A percentile compares a stretch with the other conserved stretches of the same genome.
phyloP scores from a whole-genome alignment of 2,797 vertebrate species.

The Pantherophis alleghaniensis region DNA sequence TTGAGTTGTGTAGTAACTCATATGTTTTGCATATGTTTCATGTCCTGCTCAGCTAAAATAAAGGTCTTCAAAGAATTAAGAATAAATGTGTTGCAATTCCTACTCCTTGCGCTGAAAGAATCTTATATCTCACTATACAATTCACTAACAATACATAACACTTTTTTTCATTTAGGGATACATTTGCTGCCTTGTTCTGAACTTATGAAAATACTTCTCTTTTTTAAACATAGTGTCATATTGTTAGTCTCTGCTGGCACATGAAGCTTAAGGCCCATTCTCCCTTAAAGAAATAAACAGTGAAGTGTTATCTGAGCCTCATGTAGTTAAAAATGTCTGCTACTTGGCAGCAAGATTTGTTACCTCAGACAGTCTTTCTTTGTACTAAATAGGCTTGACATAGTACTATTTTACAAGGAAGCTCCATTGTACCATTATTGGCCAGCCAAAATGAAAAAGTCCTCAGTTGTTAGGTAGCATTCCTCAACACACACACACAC shows the following conservation, averaged over 20 bases:
- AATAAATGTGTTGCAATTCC: background rate
- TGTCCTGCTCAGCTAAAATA: background rate
- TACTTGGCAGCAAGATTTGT: conserved; percentile 35
- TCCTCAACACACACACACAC: background rate
- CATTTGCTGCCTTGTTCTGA: conserved; percentile 51
- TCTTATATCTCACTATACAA: conserved; percentile 20
- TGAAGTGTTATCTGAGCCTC: conserved; percentile 40
- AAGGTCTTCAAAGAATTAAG: conserved; percentile 22
- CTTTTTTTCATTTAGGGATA: conserved; percentile 25
- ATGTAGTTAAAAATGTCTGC: conserved; percentile 36
- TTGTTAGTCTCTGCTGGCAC: conserved; percentile 32
- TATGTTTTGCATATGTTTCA: background rate
- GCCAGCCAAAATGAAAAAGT: conserved; percentile 20
- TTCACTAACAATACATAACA: conserved; percentile 53
- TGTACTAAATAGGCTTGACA: conserved; percentile 40
- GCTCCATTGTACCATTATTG: background rate
- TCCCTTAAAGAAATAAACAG: conserved; percentile 54
- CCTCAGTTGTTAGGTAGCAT: background rate
- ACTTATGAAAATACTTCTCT: conserved; percentile 48
- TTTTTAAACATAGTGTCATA: conserved; percentile 54
- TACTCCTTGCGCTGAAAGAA: conserved; percentile 16
- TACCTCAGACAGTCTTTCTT: conserved; percentile 40
- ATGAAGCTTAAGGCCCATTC: conserved; percentile 31
- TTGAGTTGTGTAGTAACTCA: background rate
- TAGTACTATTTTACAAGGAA: conserved; percentile 25